These are phyloP conservation scores for Coenonympha glycerion DNA, from an alignment of 2,888 invertebrate species.

Conservation along the genomic window DNA sequence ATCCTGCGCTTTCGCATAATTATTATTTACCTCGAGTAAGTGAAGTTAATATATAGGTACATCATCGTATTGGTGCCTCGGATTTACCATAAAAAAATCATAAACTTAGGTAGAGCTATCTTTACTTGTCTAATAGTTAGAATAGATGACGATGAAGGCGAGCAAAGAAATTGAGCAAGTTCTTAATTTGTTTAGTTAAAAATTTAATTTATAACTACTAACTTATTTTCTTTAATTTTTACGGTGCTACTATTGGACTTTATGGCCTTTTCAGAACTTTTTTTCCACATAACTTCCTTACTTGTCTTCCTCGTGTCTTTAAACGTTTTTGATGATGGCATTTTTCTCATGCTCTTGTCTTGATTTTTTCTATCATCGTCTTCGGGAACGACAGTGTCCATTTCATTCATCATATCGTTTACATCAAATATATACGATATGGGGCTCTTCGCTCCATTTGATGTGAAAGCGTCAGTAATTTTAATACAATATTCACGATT, in stretches of 20 bases:
- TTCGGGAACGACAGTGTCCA: constrained; percentile 36
- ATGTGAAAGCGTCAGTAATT: constrained; percentile 37
- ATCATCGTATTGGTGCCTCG: no score
- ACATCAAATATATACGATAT: constrained; percentile 48
- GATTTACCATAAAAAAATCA: no score
- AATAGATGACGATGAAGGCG: no score
- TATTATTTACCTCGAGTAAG: no score
- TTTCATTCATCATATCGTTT: constrained; percentile 40
- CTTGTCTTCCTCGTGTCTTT: constrained; percentile 44
- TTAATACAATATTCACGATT: constrained; percentile 38
- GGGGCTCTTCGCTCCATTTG: constrained; percentile 20
- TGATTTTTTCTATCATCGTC: constrained; percentile 42
- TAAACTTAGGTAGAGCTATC: no score
- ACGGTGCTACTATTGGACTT: constrained; percentile 35
- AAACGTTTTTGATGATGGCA: constrained; percentile 34
- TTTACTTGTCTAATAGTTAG: no score
- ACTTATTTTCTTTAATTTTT: constrained; percentile 41
- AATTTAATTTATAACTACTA: constrained; percentile 25
- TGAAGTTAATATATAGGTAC: no score
- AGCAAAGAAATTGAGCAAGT: no score
- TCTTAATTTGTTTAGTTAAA: neutral
- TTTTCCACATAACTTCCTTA: constrained; percentile 40
- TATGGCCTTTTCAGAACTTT: constrained; percentile 37
- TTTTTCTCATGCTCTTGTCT: constrained; percentile 42
- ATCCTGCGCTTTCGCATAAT: no score